Evolutionary conservation across 2,113 vertebrate genomes (phyloP), one percentile per base, ranked within the genome.

Genomic region (Pachyramphus minor): DNA sequence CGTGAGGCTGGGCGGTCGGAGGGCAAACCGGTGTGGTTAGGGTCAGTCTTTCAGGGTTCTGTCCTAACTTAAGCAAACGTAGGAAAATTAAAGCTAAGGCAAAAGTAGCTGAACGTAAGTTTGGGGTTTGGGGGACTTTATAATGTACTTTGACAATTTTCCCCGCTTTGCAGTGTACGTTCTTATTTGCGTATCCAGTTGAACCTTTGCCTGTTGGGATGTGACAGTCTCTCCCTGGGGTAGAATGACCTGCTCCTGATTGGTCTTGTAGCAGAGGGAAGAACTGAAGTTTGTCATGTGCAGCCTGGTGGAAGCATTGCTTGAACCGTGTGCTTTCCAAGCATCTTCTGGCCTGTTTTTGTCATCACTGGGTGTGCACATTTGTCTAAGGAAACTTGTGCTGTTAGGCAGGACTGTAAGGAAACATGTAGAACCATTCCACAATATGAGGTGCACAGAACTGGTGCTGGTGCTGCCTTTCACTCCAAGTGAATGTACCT

Each of bases 121-220:
- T 91, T 28, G 33, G 2, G 4, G 18, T 49, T 50, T 31, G 0
- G 14, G 11, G 1, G 14, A 24, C 7, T 87, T 60, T 45, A 2
- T 33, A 14, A 5, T 5, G 1, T 18, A 0, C 11, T 45, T 14
- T 12, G 44, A 3, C 1, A 0, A 45, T 81, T 82, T 58, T 25
- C 14, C 52, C 7, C 33, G 22, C 53, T 80, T 10, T 47, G 72
- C 27, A 6, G 23, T 3, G 0, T 37, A 1, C 14, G 7, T 55
- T 52, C n/a, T 33, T 55, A 5, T 45, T 71, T 39, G 14, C 30
- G 53, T 64, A 7, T 35, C 14, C 19, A 13, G 42, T 4, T 42
- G 66, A 56, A 21, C 25, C 63, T 30, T 62, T 24, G 41, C 33
- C 14, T 31, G 33, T 10, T 14, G 67, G 52, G 59, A 42, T 50